Percentiles rank a stretch among this genome's conserved stretches.
Evolutionary conservation across 2,888 invertebrate species (phyloP).

Genomic region (Apeira syringaria): DNA sequence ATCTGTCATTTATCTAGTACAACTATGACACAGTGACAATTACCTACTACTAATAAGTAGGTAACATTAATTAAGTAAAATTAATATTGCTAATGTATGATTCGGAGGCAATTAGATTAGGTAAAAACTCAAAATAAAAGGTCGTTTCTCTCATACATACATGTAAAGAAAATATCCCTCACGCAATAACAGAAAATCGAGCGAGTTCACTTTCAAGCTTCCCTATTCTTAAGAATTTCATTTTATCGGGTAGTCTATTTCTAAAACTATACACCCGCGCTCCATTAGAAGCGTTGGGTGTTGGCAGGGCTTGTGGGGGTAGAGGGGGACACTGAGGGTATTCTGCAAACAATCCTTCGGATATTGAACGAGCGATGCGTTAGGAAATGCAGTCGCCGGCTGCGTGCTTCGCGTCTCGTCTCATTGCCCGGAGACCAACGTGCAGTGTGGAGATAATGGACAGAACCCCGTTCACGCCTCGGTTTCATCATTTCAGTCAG

Average conservation of each 20-base stretch:
- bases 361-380: constrained; percentile 81
- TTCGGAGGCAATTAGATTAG: too few species aligned
- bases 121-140: too few species aligned
- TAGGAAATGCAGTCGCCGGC: constrained; percentile 74
- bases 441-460: constrained; percentile 72
- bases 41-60: too few species aligned
- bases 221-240: constrained; percentile 34
- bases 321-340: constrained; percentile 38
- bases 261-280: constrained; percentile 60
- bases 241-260: constrained; percentile 54
- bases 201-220: constrained; percentile 28
- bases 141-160: too few species aligned
- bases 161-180: too few species aligned
- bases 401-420: constrained; percentile 68
- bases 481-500: too few species aligned
- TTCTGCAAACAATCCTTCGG: constrained; percentile 79
- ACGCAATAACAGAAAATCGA: constrained; percentile 21
- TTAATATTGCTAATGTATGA: too few species aligned
- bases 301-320: constrained; percentile 39
- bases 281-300: constrained; percentile 55
- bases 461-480: constrained; percentile 63
- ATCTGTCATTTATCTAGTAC: too few species aligned
- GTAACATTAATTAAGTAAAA: too few species aligned
- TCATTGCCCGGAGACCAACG: constrained; percentile 62
- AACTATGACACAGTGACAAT: too few species aligned